Evolutionary conservation across 2,113 vertebrate species (phyloP), one percentile per base, ranked within the genome.

Genomic region (Fukomys damarensis): DNA sequence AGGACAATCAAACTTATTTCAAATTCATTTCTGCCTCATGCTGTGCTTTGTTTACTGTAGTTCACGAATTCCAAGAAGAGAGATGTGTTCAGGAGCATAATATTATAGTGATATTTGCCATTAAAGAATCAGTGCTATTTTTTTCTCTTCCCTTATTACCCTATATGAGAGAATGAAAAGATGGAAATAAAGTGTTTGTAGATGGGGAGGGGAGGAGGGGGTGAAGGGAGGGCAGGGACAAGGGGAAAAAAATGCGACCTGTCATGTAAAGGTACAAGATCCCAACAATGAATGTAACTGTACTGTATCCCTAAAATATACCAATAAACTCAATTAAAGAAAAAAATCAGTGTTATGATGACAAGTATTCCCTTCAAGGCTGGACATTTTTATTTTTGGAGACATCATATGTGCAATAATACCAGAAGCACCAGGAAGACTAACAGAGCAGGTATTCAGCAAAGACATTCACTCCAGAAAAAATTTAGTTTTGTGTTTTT

Each of bases 401-500:
- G 56, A 72, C 12, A 72, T 52, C 28, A 43, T 30, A 91, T 41
- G 22, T 84, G 28, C 24, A 84, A 84, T 41, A 49, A 13, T 16
- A 11, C 26, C 32, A 56, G 30, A 0, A 38, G 38, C 30, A 52
- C 11, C 46, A 56, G 43, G 72, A 72, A 41, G 19, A 68, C 70
- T 83, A 56, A 41, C 4, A 54, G 35, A 87, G 10, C 30, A 77
- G 20, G 16, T 63, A 10, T 24, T 91, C 54, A 41, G 22, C 54
- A 93, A 87, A 46, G 68, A 70, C 22, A 54, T 63, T 93, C 81
- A 79, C 8, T 80, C 12, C 22, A 80, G 52, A 83, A 93, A 93
- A 43, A n/a, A 66, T 52, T 72, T 59, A 38, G 70, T 58, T 79
- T 79, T 79, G 32, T 0, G 43, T 9, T 66, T 58, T 38, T 84